Percentiles rank a stretch among this genome's conserved stretches.
Conservation (phyloP, 2,113 vertebrate genomes). For the Phocoena sinus region DNA sequence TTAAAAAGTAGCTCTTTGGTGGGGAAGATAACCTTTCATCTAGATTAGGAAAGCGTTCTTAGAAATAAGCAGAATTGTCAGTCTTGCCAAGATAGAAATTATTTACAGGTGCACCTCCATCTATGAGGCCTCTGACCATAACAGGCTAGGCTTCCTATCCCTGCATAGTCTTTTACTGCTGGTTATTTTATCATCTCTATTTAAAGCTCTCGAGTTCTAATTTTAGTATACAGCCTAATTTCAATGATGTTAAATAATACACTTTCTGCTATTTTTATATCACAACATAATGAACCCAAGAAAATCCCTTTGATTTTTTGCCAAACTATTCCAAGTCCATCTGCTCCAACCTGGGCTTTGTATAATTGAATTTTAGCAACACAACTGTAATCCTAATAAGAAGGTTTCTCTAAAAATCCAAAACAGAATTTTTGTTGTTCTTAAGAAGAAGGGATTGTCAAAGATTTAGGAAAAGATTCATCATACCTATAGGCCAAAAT, state of each 20-base stretch:
- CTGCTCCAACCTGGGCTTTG: slow-evolving; percentile 39
- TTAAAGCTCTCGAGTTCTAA: not conserved
- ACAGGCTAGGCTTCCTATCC: not conserved
- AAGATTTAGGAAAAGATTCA: not conserved
- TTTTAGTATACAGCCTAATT: slow-evolving; percentile 10
- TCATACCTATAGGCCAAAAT: not conserved
- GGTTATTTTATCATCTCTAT: not conserved
- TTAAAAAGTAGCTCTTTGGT: not conserved
- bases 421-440: slow-evolving; percentile 22
- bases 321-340: slow-evolving; percentile 46
- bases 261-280: slow-evolving; percentile 30
- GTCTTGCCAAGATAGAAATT: not conserved
- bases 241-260: slow-evolving; percentile 14
- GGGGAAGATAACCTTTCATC: not conserved
- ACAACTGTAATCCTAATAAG: slow-evolving; percentile 26
- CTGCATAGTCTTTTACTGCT: not conserved
- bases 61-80: not conserved
- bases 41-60: not conserved
- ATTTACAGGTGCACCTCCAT: not conserved
- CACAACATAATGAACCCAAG: slow-evolving; percentile 14
- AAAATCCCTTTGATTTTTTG: slow-evolving; percentile 62
- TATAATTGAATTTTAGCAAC: slow-evolving; percentile 51
- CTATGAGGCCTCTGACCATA: not conserved
- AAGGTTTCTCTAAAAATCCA: not conserved
- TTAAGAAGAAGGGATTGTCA: not conserved